Evolutionary conservation across 2,888 invertebrate species (phyloP).

Genomic region (Stegana nigrithorax): DNA sequence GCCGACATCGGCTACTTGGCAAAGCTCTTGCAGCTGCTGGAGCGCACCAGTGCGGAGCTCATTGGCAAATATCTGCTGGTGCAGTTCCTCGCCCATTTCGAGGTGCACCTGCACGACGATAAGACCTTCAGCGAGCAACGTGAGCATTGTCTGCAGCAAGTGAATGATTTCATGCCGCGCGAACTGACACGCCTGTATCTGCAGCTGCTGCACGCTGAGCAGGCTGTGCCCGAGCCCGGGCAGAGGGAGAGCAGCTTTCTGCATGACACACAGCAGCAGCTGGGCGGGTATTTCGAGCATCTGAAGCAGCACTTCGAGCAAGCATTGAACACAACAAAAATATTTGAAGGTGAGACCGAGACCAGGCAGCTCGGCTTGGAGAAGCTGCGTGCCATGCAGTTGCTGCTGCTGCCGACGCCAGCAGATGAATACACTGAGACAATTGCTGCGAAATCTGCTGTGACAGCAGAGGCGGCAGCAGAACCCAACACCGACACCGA

Average conservation of each 20-base stretch:
- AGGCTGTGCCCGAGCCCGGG: not conserved
- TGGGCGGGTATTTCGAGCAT: slow-evolving; percentile 39
- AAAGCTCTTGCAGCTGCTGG: slow-evolving; percentile 37
- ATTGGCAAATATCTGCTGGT: slow-evolving; percentile 55
- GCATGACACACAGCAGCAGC: slow-evolving; percentile 30
- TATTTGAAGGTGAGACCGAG: slow-evolving; percentile 45
- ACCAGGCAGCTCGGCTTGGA: slow-evolving; percentile 47
- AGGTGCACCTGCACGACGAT: slow-evolving; percentile 53
- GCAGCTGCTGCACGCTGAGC: slow-evolving; percentile 41
- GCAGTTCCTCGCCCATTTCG: slow-evolving; percentile 58
- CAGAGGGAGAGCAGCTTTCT: slow-evolving; percentile 29
- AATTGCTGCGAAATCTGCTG: not conserved
- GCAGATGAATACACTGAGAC: not conserved
- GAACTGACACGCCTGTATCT: slow-evolving; percentile 45
- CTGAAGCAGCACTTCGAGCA: slow-evolving; percentile 56
- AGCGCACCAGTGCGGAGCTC: slow-evolving; percentile 31
- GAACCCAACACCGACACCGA: too few relatives aligned
- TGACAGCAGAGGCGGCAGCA: too few relatives aligned
- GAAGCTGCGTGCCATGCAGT: slow-evolving; percentile 52
- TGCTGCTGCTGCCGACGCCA: slow-evolving; percentile 42
- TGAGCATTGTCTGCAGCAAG: slow-evolving; percentile 48
- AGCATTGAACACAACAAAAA: slow-evolving; percentile 43
- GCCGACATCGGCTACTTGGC: slow-evolving; percentile 46
- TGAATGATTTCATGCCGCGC: slow-evolving; percentile 50
- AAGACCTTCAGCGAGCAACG: slow-evolving; percentile 42